Conservation (phyloP, 2,113 vertebrate genomes). For the Oreotrochilus melanogaster region DNA sequence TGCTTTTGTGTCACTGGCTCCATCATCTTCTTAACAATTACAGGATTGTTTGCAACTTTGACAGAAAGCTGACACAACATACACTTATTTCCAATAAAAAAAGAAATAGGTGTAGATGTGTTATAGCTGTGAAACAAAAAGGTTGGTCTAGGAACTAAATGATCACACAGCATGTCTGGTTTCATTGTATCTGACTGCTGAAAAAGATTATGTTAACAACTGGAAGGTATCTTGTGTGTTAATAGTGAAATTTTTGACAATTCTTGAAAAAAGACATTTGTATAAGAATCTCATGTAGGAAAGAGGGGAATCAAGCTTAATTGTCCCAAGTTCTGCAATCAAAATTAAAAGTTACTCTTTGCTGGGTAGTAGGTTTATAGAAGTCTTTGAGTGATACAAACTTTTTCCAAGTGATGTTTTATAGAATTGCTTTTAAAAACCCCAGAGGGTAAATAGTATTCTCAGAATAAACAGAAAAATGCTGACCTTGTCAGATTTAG, state of each 20-base stretch:
- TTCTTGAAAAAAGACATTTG: not conserved
- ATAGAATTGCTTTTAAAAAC: slow-evolving; percentile 91
- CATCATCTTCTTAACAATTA: not conserved
- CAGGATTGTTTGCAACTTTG: slow-evolving; percentile 19
- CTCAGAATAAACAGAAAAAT: slow-evolving; percentile 93
- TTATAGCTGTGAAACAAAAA: not conserved
- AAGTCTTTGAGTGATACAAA: slow-evolving; percentile 70
- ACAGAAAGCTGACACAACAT: not conserved
- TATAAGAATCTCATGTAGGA: not conserved
- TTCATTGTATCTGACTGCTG: slow-evolving; percentile 32
- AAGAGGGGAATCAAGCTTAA: not conserved
- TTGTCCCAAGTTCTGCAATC: slow-evolving; percentile 4
- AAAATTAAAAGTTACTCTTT: slow-evolving; percentile 43
- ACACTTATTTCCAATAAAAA: not conserved
- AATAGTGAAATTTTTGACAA: not conserved
- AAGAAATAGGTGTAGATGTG: not conserved
- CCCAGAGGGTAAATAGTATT: slow-evolving; percentile 92
- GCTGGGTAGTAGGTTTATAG: slow-evolving; percentile 34
- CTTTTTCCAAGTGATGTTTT: slow-evolving; percentile 86
- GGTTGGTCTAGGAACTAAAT: slow-evolving; percentile 50
- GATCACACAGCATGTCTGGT: not conserved
- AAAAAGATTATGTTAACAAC: slow-evolving; percentile 8
- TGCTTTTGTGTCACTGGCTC: not conserved
- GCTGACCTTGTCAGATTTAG: slow-evolving; percentile 92
- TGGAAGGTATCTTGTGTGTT: not conserved